Percentiles rank a stretch among this genome's conserved stretches.
Evolutionary conservation across 2,888 invertebrate genomes (phyloP).

Genomic region (Tinea trinotella): DNA sequence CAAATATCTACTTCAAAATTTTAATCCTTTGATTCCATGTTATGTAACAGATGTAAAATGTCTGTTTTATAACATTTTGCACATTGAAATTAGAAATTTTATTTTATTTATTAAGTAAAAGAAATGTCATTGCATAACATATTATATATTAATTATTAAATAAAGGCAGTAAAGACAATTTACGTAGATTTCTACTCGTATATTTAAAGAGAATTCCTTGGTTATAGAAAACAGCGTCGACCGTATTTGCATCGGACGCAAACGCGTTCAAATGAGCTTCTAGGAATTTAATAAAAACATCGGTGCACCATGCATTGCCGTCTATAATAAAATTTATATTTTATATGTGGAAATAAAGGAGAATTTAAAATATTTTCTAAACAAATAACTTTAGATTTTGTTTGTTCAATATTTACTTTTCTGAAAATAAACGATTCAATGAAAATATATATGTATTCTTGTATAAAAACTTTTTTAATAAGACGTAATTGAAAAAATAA

Average conservation of each 20-base stretch:
- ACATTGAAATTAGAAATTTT: too few relatives aligned
- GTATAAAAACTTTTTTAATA: too few relatives aligned
- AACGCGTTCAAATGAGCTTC: conserved; percentile 57
- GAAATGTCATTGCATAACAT: too few relatives aligned
- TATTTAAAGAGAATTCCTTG: conserved; percentile 1
- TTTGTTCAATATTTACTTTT: too few relatives aligned
- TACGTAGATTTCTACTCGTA: background rate
- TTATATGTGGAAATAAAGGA: background rate
- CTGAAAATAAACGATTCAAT: too few relatives aligned
- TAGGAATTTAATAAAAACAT: conserved; percentile 69
- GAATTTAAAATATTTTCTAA: background rate
- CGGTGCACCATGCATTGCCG: conserved; percentile 36
- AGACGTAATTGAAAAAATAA: too few relatives aligned
- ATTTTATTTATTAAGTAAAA: too few relatives aligned
- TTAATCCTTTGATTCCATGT: background rate
- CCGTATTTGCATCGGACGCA: conserved; percentile 59
- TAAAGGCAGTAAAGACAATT: background rate
- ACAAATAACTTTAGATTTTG: too few relatives aligned
- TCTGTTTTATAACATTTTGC: background rate
- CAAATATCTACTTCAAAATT: background rate
- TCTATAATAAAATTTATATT: conserved; percentile 14
- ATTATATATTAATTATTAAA: background rate
- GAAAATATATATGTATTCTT: too few relatives aligned
- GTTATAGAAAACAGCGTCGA: conserved; percentile 13
- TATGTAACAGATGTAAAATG: background rate